These are phyloP conservation scores for Homarus americanus DNA, from an alignment of 1,140 invertebrate genomes.

Conservation along the genomic window DNA sequence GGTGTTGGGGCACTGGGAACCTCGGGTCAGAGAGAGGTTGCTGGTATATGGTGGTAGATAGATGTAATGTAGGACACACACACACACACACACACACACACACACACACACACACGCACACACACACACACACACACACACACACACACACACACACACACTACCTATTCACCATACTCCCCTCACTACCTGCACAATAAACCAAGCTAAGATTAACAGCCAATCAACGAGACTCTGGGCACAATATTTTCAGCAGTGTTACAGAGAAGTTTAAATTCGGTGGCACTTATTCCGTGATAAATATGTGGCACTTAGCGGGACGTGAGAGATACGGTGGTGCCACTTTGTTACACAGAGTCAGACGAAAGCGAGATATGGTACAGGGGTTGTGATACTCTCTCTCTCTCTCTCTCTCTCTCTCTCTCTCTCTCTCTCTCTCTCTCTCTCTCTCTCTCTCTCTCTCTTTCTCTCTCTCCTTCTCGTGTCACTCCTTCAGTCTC, in stretches of 20 bases:
- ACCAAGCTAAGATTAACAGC: neutral
- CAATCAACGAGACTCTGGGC: neutral
- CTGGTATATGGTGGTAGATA: no score
- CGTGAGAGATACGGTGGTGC: neutral
- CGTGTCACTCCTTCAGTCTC: neutral
- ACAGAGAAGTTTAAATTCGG: neutral
- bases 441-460: neutral
- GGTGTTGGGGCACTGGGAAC: no score
- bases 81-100: no score
- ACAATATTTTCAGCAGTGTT: neutral
- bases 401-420: neutral
- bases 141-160: no score
- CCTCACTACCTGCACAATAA: neutral
- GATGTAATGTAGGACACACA: no score
- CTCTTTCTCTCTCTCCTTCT: neutral
- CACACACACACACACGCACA: no score
- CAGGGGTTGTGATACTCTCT: neutral
- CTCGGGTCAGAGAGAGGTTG: neutral
- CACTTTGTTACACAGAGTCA: neutral
- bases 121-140: no score
- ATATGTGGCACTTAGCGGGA: neutral
- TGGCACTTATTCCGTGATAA: constrained; percentile 12
- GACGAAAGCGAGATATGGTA: neutral
- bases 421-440: neutral
- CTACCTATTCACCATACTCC: no score